These are phyloP conservation scores for Antigone vipio DNA, from an alignment of 2,113 vertebrate species.

Conservation along the genomic window DNA sequence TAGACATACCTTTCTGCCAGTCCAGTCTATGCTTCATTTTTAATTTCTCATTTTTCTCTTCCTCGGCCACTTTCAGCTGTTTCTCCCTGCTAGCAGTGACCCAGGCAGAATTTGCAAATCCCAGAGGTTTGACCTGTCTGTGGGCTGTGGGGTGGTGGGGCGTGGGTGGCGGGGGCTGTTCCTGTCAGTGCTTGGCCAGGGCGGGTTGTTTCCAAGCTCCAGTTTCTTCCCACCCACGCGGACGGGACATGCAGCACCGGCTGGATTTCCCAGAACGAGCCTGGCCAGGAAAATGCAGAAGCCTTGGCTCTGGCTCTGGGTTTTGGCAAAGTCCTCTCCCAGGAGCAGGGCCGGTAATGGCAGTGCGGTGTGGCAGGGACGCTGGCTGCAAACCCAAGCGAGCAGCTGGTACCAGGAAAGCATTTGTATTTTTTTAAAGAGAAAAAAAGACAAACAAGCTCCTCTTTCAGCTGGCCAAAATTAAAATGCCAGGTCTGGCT, in stretches of 20 bases:
- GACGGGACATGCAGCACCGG: neutral
- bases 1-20: neutral
- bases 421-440: neutral
- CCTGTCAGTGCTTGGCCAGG: slow-evolving; percentile 59
- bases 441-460: neutral
- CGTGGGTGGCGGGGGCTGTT: slow-evolving; percentile 11
- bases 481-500: neutral
- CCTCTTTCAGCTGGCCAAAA: neutral
- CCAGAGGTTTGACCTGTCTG: neutral
- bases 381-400: neutral
- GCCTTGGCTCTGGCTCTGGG: neutral
- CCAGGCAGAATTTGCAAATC: neutral
- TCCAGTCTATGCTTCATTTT: neutral
- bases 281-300: slow-evolving; percentile 43
- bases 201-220: slow-evolving; percentile 43
- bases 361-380: neutral
- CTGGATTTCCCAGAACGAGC: slow-evolving; percentile 66
- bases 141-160: neutral
- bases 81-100: neutral
- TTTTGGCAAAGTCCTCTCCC: neutral
- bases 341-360: neutral
- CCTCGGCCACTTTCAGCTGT: fast-evolving
- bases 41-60: neutral
- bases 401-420: neutral
- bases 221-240: neutral